phyloP scores from a whole-genome alignment of 2,113 vertebrate genomes.

The Ciconia maguari region DNA sequence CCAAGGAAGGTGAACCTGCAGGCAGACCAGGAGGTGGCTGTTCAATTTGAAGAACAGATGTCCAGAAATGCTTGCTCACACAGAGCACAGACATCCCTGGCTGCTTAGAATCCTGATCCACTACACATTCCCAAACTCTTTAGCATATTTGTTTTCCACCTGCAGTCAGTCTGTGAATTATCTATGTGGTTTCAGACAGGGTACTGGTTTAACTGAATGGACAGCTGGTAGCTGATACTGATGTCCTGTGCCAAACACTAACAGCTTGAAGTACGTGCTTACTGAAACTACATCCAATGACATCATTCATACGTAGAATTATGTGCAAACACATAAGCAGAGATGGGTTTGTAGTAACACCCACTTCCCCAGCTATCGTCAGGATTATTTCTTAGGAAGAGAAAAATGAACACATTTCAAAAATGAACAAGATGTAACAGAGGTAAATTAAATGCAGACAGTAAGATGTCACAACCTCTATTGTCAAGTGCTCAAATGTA shows the following conservation, averaged over 20 bases:
- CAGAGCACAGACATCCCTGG: neutral
- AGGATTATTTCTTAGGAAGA: neutral
- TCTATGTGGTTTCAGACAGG: neutral
- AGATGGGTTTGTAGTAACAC: neutral
- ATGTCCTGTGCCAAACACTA: neutral
- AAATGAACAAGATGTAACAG: neutral
- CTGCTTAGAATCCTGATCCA: neutral
- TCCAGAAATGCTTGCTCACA: neutral
- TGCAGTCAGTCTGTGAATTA: neutral
- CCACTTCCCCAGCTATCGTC: neutral
- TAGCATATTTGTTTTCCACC: neutral
- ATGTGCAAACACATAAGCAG: neutral
- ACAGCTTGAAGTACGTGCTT: neutral
- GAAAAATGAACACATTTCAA: neutral
- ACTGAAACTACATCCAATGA: neutral
- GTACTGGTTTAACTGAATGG: neutral
- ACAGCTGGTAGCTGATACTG: neutral
- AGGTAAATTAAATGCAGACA: neutral
- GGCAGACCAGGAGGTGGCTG: neutral
- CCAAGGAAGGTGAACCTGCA: neutral
- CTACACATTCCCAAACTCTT: neutral
- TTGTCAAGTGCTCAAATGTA: neutral
- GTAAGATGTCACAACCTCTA: neutral
- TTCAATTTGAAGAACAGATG: neutral
- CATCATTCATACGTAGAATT: neutral